These are phyloP conservation scores for Orthochromis indermauri DNA, from an alignment of 2,113 vertebrate genomes.

Conservation along the genomic window DNA sequence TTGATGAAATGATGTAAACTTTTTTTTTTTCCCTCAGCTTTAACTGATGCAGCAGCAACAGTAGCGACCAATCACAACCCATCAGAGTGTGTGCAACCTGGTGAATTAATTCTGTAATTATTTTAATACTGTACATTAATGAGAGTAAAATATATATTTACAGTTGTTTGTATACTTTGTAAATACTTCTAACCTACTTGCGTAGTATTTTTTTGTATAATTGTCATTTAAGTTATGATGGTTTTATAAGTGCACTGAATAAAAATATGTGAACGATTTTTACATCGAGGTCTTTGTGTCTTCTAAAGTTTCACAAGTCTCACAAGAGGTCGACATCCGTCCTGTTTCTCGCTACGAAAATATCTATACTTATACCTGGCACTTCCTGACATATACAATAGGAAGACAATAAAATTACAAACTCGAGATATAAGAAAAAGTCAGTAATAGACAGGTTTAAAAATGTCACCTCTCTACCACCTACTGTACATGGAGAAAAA, in stretches of 20 bases:
- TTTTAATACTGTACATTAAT: conserved; percentile 17
- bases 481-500: neutral
- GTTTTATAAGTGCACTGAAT: conserved; percentile 65
- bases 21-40: neutral
- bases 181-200: conserved; percentile 23
- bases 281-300: neutral
- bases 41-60: neutral
- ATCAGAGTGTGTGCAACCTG: neutral
- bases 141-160: conserved; percentile 31
- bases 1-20: neutral
- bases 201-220: conserved; percentile 19
- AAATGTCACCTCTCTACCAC: neutral
- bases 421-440: neutral
- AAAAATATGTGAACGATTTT: conserved; percentile 49
- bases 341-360: neutral
- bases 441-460: neutral
- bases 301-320: neutral
- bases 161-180: conserved; percentile 9
- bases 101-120: neutral
- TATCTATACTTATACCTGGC: neutral
- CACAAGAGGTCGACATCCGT: neutral
- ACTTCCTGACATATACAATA: neutral
- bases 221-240: conserved; percentile 59
- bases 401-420: neutral
- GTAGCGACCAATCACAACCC: neutral